Evolutionary conservation across 2,797 vertebrate genomes (phyloP).

Genomic region (Melanotaenia nigrans): DNA sequence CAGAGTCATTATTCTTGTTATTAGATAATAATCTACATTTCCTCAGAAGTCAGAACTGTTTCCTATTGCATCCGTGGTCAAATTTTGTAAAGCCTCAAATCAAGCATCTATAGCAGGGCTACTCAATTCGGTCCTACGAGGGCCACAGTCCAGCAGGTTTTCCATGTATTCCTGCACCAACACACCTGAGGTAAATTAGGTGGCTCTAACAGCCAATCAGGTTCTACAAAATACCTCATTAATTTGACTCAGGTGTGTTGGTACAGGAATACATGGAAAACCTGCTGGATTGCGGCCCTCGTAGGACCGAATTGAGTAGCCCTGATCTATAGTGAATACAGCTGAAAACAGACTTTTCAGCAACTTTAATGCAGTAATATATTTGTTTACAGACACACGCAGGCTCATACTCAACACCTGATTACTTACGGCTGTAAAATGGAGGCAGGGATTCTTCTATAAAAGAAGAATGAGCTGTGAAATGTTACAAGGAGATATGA

Average conservation of each 20-base stretch:
- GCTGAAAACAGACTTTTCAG: slow-evolving; percentile 3
- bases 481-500: slow-evolving; percentile 6
- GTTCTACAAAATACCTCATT: no score
- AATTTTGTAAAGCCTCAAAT: neutral
- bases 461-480: neutral
- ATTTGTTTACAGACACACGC: slow-evolving; percentile 6
- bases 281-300: no score
- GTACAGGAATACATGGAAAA: no score
- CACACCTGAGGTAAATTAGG: no score
- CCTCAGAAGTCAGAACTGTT: slow-evolving; percentile 24
- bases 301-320: no score
- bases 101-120: neutral
- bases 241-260: no score
- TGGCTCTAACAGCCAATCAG: no score
- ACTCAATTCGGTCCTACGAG: no score
- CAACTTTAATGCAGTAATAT: neutral
- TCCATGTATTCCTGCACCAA: no score
- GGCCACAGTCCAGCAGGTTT: no score
- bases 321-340: neutral
- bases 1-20: neutral
- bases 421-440: neutral
- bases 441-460: neutral
- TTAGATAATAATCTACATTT: slow-evolving; percentile 29
- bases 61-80: slow-evolving; percentile 16
- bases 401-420: neutral